A percentile compares a stretch with the other conserved stretches of the same genome.
Evolutionary conservation across 1,140 invertebrate species (phyloP).

Genomic region (Micrasema longulum): DNA sequence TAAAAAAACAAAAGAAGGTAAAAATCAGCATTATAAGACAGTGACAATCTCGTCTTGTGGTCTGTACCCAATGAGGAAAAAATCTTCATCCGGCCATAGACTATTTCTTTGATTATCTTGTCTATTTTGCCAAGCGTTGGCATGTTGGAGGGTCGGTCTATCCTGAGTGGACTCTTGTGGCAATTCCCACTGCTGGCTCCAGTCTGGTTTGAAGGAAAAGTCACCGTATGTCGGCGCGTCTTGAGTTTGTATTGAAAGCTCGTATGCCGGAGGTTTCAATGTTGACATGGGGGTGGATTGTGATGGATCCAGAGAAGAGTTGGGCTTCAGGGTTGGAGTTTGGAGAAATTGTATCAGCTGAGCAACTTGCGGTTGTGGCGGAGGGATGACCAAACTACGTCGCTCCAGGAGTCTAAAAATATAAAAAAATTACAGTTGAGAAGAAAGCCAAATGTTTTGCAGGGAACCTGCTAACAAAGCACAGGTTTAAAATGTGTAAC

Average conservation of each 20-base stretch:
- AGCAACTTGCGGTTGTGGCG: constrained; percentile 64
- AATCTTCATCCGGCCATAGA: constrained; percentile 78
- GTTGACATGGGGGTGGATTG: constrained; percentile 70
- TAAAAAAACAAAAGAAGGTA: not conserved
- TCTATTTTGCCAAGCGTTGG: constrained; percentile 66
- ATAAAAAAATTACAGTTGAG: constrained; percentile 68
- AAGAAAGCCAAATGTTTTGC: too few species aligned
- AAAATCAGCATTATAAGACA: constrained; percentile 70
- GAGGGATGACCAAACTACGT: constrained; percentile 74
- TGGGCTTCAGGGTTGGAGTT: constrained; percentile 65
- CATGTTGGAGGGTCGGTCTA: constrained; percentile 70
- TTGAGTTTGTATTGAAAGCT: constrained; percentile 60
- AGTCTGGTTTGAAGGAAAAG: constrained; percentile 61
- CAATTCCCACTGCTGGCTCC: constrained; percentile 70
- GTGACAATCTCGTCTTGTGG: constrained; percentile 85
- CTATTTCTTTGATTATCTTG: constrained; percentile 65
- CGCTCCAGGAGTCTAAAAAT: constrained; percentile 71
- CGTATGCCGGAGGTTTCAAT: constrained; percentile 69
- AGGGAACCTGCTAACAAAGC: too few species aligned
- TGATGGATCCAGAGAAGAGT: constrained; percentile 60
- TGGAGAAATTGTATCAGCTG: constrained; percentile 77
- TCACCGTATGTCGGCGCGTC: constrained; percentile 63
- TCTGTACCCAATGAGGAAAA: constrained; percentile 78
- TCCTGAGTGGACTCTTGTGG: constrained; percentile 60
- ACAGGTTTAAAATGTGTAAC: too few species aligned